Evolutionary conservation across 2,113 vertebrate species (phyloP).

Genomic region (Oryzias celebensis): DNA sequence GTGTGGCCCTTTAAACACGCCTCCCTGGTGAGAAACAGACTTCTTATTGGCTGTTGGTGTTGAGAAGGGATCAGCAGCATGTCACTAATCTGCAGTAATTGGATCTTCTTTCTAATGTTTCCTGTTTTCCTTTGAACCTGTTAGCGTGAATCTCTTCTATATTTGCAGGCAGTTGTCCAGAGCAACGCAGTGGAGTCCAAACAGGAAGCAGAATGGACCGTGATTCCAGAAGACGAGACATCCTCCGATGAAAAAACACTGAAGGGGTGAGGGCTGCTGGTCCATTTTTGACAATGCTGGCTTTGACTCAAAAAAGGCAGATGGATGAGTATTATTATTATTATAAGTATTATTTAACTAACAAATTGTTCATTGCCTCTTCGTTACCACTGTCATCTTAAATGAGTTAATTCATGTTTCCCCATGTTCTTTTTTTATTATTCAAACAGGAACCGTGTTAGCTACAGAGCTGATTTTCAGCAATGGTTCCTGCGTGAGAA

Average conservation of each 20-base stretch:
- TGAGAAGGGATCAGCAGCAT: constrained; percentile 37
- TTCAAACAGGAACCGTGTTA: too few species aligned
- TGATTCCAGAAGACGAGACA: constrained; percentile 41
- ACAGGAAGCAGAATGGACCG: constrained; percentile 54
- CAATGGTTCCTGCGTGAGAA: too few species aligned
- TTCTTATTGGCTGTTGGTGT: constrained; percentile 35
- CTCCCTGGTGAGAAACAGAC: constrained; percentile 4
- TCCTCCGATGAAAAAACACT: constrained; percentile 30
- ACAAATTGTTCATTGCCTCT: too few species aligned
- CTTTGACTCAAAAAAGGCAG: too few species aligned
- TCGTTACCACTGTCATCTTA: too few species aligned
- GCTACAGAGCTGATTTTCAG: too few species aligned
- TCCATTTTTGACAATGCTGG: too few species aligned
- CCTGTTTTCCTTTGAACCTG: constrained; percentile 20
- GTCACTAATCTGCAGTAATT: constrained; percentile 65
- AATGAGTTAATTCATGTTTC: too few species aligned
- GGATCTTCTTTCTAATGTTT: constrained; percentile 31
- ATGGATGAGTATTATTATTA: too few species aligned
- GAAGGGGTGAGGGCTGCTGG: constrained; percentile 37
- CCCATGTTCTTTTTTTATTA: too few species aligned
- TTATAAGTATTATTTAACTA: too few species aligned
- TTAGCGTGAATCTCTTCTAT: constrained; percentile 24
- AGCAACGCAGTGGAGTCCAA: constrained; percentile 52
- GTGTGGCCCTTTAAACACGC: constrained; percentile 7
- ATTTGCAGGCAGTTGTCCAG: constrained; percentile 51